Percentiles rank a stretch among this genome's conserved stretches.
Evolutionary conservation across 2,113 vertebrate species (phyloP).

Genomic region (Oryzias melastigma): DNA sequence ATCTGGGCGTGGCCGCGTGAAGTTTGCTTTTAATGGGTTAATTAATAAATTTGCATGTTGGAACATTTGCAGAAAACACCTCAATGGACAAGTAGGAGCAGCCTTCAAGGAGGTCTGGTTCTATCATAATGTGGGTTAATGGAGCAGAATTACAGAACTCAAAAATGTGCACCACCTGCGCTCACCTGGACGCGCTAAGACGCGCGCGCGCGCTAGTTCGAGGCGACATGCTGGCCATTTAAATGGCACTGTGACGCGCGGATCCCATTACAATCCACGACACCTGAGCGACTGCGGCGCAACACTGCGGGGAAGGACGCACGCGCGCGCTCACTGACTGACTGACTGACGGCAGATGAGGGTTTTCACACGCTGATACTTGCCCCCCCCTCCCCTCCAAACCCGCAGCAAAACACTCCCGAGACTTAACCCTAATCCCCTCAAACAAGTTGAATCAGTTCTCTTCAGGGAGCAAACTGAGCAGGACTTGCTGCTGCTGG

Average conservation of each 20-base stretch:
- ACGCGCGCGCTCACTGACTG: conserved; percentile 11
- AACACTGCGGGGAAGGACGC: conserved; percentile 32
- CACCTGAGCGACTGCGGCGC: conserved; percentile 39
- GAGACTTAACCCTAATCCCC: conserved; percentile 71
- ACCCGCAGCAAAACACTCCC: conserved; percentile 66
- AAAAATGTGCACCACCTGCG: conserved; percentile 31
- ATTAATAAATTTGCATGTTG: conserved; percentile 13
- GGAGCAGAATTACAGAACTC: conserved; percentile 48
- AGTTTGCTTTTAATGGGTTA: conserved; percentile 26
- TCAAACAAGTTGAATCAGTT: conserved; percentile 76
- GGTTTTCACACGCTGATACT: conserved; percentile 18
- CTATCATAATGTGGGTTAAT: conserved; percentile 63
- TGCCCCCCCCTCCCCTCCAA: conserved; percentile 21
- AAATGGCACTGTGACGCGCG: conserved; percentile 22
- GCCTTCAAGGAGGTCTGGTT: too few species aligned
- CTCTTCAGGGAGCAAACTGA: conserved; percentile 38
- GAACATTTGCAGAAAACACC: not conserved
- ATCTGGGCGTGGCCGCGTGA: conserved; percentile 63
- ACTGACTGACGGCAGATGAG: conserved; percentile 10
- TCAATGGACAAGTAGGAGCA: conserved; percentile 5
- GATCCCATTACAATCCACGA: not conserved
- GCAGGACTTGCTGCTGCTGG: conserved; percentile 17
- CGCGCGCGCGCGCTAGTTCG: not conserved
- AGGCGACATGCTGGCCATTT: conserved; percentile 1
- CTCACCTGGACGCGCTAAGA: conserved; percentile 48